Evolutionary conservation across 2,113 vertebrate species (phyloP).

Genomic region (Vidua macroura): DNA sequence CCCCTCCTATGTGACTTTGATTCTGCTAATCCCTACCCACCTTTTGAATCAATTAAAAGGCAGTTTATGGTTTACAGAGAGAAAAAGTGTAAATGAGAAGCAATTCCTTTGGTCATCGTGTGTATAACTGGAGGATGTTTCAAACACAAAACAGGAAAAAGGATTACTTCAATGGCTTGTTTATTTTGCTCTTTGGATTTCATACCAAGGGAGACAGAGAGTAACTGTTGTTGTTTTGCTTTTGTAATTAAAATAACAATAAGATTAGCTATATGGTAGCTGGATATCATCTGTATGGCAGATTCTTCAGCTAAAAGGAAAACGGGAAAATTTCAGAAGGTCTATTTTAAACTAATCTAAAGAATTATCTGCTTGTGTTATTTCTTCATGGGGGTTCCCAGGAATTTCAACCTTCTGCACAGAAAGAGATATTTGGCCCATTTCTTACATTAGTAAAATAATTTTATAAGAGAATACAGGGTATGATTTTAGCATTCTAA

Average conservation of each 20-base stretch:
- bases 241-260: constrained; percentile 1
- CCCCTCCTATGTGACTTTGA: not conserved
- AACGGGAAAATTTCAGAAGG: not conserved
- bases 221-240: not conserved
- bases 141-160: constrained; percentile 5
- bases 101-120: not conserved
- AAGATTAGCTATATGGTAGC: not conserved
- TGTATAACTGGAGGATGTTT: not conserved
- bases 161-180: not conserved
- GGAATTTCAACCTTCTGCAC: not conserved
- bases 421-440: not conserved
- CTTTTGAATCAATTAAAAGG: not conserved
- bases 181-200: not conserved
- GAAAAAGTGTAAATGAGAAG: not conserved
- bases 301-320: not conserved
- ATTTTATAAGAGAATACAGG: not conserved
- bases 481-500: not conserved
- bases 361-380: not conserved
- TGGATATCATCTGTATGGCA: not conserved
- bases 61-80: not conserved
- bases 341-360: not conserved
- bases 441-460: not conserved
- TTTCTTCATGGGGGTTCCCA: not conserved
- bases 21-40: constrained; percentile 23
- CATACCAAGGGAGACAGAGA: not conserved